Base-by-base conservation (phyloP, 2,797 vertebrate species). In the Acridotheres tristis region DNA sequence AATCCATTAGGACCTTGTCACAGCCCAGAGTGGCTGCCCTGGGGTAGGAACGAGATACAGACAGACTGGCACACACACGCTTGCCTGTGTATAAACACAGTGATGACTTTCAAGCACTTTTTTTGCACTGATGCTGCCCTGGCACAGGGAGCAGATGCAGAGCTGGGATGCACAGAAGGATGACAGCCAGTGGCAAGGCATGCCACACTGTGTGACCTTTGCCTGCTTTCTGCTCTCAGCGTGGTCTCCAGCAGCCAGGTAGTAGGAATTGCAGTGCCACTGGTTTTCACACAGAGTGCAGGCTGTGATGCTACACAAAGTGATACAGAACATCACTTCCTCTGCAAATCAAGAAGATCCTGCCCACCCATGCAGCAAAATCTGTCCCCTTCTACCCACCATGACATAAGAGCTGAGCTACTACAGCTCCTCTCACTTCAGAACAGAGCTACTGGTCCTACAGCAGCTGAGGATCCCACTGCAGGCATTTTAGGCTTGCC, bases 161-260 rank as follows among this genome's bases (percentile, higher is more conserved):
- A 66, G 57, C 59, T 47, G 61, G 62, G 62, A 16, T 15, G 29
- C 42, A 71, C 0, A 1, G 55, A 23, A 85, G 34, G 50, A 47
- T 20, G 51, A 53, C 19, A 78, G 61, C 26, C n/a, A 61, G 42
- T 1, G 14, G 32, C n/a, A 80, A 72, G 71, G 25, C 30, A 38
- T 34, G 61, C 42, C 8, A 7, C 30, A 22, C 9, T 0, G 0
- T 7, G 47, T 2, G 4, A 38, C 61, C 42, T 66, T 32, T 40
- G n/a, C 51, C 51, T 8, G 9, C 79, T 29, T 61, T 7, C 20
- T 32, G 65, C 21, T 61, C 57, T 61, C 51, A 5, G 11, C 2
- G 16, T 16, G 0, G 14, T 65, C 36, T n/a, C 55, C 1, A 3
- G 25, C 32, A 66, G 62, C 38, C 4, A 0, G 1, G 34, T 2